phyloP scores from a whole-genome alignment of 2,888 invertebrate genomes.

The Theristus sp. region DNA sequence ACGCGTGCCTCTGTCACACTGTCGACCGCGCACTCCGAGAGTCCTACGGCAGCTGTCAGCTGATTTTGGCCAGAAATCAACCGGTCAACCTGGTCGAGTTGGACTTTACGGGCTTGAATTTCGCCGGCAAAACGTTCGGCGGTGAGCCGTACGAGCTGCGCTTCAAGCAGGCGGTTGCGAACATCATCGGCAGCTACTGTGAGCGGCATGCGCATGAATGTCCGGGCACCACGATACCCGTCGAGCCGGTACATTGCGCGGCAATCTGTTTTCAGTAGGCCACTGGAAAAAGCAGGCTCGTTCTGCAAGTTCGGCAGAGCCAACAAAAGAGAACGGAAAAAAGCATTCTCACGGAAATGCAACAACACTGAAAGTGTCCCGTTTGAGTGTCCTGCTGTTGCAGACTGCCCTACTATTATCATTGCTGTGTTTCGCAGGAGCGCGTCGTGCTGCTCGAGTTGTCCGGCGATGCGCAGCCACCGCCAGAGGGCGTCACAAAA shows the following conservation, averaged over 20 bases:
- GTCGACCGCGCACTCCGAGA: background rate
- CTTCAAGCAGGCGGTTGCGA: constrained; percentile 11
- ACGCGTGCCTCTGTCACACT: constrained; percentile 20
- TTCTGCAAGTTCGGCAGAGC: too few species aligned
- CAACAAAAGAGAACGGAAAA: too few species aligned
- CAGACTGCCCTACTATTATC: too few species aligned
- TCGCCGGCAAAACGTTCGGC: background rate
- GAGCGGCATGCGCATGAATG: constrained; percentile 20
- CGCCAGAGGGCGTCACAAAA: background rate
- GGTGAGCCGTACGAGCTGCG: background rate
- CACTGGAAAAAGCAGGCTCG: too few species aligned
- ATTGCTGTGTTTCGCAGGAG: too few species aligned
- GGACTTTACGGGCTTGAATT: background rate
- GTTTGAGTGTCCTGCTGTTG: too few species aligned
- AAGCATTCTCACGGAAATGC: too few species aligned
- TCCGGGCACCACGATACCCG: constrained; percentile 14
- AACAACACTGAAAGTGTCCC: too few species aligned
- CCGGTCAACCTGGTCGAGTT: background rate
- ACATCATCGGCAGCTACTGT: constrained; percentile 20
- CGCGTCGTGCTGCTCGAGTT: constrained; percentile 23
- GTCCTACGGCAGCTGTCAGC: background rate
- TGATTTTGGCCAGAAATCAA: too few species aligned
- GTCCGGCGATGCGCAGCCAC: background rate
- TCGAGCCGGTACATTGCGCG: constrained; percentile 13
- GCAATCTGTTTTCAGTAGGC: too few species aligned